phyloP scores from a whole-genome alignment of 1,140 invertebrate species.

The Euura lappo region DNA sequence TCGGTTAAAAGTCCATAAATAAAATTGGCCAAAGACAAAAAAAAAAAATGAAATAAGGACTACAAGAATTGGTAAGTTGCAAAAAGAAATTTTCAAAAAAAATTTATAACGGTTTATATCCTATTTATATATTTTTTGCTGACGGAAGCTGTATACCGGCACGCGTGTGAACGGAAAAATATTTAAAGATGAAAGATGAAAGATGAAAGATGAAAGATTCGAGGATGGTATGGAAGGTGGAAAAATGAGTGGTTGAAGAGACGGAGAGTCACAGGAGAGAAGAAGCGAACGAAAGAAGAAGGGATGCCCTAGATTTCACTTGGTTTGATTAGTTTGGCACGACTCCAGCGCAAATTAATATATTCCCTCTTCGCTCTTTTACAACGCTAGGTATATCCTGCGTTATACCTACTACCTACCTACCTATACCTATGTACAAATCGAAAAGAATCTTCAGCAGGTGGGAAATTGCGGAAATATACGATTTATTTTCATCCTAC shows the following conservation, averaged over 20 bases:
- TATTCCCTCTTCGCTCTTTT: slow-evolving; percentile 34
- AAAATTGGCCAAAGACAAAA: too few species aligned
- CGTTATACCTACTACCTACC: too few species aligned
- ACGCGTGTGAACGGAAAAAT: too few species aligned
- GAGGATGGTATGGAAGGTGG: background rate
- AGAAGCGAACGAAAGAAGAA: slow-evolving; percentile 2
- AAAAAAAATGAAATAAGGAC: too few species aligned
- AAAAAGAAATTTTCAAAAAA: too few species aligned
- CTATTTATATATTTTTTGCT: too few species aligned
- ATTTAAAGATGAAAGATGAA: background rate
- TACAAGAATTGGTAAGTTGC: too few species aligned
- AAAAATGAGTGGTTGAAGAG: background rate
- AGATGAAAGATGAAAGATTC: background rate
- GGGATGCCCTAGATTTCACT: slow-evolving; percentile 61
- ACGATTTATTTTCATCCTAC: too few species aligned
- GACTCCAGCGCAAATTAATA: slow-evolving; percentile 58
- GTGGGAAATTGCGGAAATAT: background rate
- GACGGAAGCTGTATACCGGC: too few species aligned
- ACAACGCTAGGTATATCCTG: too few species aligned
- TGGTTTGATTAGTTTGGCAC: slow-evolving; percentile 61
- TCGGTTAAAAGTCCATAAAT: too few species aligned
- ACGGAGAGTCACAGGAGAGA: background rate
- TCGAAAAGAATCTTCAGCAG: background rate
- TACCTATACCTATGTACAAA: background rate
- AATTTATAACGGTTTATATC: too few species aligned